phyloP scores from a whole-genome alignment of 1,140 invertebrate genomes.

The Pectinophora gossypiella region DNA sequence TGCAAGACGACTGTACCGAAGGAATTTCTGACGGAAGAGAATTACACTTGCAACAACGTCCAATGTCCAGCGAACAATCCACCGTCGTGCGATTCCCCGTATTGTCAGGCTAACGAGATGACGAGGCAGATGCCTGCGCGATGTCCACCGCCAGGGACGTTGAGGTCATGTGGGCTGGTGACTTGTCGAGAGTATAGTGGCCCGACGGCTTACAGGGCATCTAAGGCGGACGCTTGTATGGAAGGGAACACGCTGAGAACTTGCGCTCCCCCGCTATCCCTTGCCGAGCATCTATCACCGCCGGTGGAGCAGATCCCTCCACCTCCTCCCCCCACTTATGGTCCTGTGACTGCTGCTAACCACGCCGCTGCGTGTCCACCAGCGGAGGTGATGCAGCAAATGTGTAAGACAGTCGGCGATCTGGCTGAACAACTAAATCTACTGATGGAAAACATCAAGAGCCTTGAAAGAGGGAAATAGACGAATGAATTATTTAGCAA shows the following conservation, averaged over 20 bases:
- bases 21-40: slow-evolving; percentile 34
- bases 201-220: neutral
- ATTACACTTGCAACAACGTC: slow-evolving; percentile 38
- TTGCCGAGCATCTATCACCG: too few species aligned
- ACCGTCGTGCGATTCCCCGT: slow-evolving; percentile 30
- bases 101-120: slow-evolving; percentile 28
- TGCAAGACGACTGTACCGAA: slow-evolving; percentile 35
- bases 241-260: neutral
- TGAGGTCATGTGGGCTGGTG: neutral
- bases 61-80: slow-evolving; percentile 41
- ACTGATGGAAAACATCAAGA: too few species aligned
- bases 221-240: neutral
- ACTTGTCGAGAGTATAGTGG: neutral
- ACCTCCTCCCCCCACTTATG: too few species aligned
- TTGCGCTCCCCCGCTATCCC: too few species aligned
- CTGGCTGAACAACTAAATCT: neutral
- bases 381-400: neutral
- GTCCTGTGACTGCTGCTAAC: too few species aligned
- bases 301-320: too few species aligned
- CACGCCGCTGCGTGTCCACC: neutral
- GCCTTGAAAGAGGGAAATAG: too few species aligned
- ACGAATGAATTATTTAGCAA: too few species aligned
- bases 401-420: neutral
- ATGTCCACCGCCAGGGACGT: neutral
- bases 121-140: neutral